Evolutionary conservation across 2,113 vertebrate species (phyloP), one percentile per base, ranked within the genome.

Genomic region (Malaclemys terrapin): DNA sequence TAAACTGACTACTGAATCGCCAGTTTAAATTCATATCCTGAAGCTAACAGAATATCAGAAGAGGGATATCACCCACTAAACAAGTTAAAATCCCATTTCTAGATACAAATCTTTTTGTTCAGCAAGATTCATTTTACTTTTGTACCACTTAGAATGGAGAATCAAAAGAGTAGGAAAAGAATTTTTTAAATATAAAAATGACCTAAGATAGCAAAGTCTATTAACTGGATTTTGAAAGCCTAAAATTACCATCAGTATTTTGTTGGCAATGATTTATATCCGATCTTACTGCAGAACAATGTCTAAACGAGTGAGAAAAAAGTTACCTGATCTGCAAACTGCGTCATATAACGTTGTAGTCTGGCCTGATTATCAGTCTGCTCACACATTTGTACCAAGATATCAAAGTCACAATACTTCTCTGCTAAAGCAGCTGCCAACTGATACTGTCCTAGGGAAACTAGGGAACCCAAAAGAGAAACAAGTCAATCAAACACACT

Each of bases 401-500:
- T 99, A 95, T 99, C 99, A 17, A 99, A 99, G 98, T 99, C 99
- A 6, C 99, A 99, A 97, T 99, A 99, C 84, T 99, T 99, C 98
- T 99, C 99, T 24, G 99, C 99, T 95, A 99, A 97, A 31, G 99
- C 98, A 3, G 99, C 99, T 84, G 99, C 99, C 99, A 99, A 98
- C 85, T 99, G 98, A 95, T 99, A 98, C 97, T 99, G 99, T 62
- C 99, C 99, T 89, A 99, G 96, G n/a, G 98, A 98, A 98, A 99
- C 99, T 99, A 94, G 3, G 16, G 2, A 93, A 96, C 50, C 35
- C 35, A 92, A 52, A 90, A 49, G 22, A 80, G 78, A 87, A 86
- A 72, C 3, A 57, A 91, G 45, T 80, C 76, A 16, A 80, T 82
- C 52, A 85, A 47, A 93, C 5, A 49, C 50, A 8, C 5, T 88